These are phyloP conservation scores for Cisticola juncidis DNA, from an alignment of 2,113 vertebrate genomes.

Conservation along the genomic window DNA sequence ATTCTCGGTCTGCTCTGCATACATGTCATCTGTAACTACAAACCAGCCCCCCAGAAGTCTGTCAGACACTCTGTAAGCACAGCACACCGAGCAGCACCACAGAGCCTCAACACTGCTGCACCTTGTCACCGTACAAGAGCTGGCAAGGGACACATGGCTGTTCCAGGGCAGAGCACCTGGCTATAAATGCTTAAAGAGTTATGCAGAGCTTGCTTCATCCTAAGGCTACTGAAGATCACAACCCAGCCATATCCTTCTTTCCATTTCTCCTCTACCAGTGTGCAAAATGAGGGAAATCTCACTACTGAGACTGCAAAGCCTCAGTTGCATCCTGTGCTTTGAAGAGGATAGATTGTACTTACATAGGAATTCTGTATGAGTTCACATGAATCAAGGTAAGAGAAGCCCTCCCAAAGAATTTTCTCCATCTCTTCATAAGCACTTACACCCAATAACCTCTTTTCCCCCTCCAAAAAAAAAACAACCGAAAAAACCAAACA, in stretches of 20 bases:
- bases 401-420: neutral
- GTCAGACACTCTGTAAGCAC: neutral
- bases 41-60: constrained; percentile 32
- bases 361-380: neutral
- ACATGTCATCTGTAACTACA: constrained; percentile 97
- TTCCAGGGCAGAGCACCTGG: neutral
- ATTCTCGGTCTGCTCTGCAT: constrained; percentile 95
- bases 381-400: neutral
- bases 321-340: neutral
- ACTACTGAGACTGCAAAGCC: neutral
- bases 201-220: neutral
- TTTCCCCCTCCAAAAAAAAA: neutral
- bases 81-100: neutral
- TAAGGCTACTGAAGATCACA: neutral
- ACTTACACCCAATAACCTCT: neutral
- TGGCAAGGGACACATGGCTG: neutral
- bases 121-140: neutral
- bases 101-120: neutral
- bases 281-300: neutral
- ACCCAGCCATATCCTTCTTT: neutral
- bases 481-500: neutral
- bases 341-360: neutral
- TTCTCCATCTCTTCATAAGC: neutral
- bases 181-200: neutral
- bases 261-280: neutral